A percentile compares a stretch with the other conserved stretches of the same genome.
These are phyloP conservation scores for Myotis yumanensis DNA, from an alignment of 2,113 vertebrate species.

Conservation along the genomic window DNA sequence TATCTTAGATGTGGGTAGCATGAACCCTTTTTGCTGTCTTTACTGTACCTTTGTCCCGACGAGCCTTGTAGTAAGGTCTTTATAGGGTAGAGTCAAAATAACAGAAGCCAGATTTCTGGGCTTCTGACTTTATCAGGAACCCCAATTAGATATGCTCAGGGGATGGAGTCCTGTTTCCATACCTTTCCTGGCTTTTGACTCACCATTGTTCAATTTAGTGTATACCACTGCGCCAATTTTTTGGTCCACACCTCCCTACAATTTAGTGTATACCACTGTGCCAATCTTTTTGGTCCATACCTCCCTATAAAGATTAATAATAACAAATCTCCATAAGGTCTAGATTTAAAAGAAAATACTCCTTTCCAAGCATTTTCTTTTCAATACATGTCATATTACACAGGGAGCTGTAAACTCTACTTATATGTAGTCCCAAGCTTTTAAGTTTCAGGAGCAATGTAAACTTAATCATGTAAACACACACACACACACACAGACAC, in stretches of 20 bases:
- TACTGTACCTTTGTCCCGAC: not conserved
- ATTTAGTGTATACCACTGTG: not conserved
- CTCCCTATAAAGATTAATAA: not conserved
- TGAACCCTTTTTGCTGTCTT: not conserved
- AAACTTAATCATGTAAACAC: not conserved
- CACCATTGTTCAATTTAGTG: not conserved
- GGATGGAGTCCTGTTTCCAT: not conserved
- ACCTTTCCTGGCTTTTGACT: not conserved
- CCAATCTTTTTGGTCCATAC: not conserved
- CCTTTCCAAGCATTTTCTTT: not conserved
- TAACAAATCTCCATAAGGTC: not conserved
- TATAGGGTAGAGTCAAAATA: not conserved
- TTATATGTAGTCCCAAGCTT: not conserved
- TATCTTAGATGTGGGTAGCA: not conserved
- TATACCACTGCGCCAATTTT: not conserved
- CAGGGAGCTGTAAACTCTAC: not conserved
- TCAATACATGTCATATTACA: not conserved
- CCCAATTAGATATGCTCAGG: not conserved
- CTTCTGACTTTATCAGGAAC: not conserved
- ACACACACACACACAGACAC: not conserved
- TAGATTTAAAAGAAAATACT: constrained; percentile 21
- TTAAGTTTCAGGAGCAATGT: not conserved
- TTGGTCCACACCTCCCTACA: not conserved
- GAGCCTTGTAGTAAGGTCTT: not conserved
- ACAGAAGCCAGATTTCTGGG: not conserved